phyloP scores from a whole-genome alignment of 2,888 invertebrate species.

The Eurytoma californica region DNA sequence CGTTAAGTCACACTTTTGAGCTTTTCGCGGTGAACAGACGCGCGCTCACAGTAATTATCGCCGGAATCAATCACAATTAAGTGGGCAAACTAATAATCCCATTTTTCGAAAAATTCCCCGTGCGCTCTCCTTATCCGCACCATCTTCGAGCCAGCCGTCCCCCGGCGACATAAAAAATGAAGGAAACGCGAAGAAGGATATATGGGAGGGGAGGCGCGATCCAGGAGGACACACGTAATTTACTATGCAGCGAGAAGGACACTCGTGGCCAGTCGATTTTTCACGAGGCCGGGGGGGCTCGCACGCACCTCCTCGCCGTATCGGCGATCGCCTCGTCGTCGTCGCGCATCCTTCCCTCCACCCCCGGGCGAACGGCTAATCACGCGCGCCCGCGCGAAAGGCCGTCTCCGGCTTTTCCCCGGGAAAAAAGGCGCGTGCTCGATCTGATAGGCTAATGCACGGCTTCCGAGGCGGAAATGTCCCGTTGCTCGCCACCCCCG shows the following conservation, averaged over 20 bases:
- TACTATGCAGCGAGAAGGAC: constrained; percentile 49
- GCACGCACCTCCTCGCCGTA: constrained; percentile 50
- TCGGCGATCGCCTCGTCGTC: constrained; percentile 38
- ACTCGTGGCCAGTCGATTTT: constrained; percentile 48
- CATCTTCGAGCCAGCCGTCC: neutral
- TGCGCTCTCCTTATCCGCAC: neutral
- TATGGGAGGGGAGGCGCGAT: neutral
- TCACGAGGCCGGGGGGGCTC: constrained; percentile 38
- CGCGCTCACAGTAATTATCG: neutral
- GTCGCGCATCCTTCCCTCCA: constrained; percentile 49
- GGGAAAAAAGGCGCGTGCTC: constrained; percentile 69
- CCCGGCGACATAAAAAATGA: neutral
- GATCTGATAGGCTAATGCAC: constrained; percentile 75
- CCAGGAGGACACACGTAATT: constrained; percentile 40
- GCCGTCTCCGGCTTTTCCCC: constrained; percentile 41
- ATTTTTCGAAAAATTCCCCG: neutral
- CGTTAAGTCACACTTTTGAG: constrained; percentile 1
- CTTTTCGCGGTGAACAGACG: neutral
- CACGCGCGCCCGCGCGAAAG: constrained; percentile 55
- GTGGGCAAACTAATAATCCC: neutral
- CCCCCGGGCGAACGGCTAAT: constrained; percentile 60
- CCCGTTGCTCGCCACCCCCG: constrained; percentile 65
- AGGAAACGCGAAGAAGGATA: neutral
- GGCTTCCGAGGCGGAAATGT: constrained; percentile 75
- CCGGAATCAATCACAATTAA: constrained; percentile 29